These are phyloP conservation scores for Poeciliopsis turneri DNA, from an alignment of 2,797 vertebrate genomes.

Conservation along the genomic window DNA sequence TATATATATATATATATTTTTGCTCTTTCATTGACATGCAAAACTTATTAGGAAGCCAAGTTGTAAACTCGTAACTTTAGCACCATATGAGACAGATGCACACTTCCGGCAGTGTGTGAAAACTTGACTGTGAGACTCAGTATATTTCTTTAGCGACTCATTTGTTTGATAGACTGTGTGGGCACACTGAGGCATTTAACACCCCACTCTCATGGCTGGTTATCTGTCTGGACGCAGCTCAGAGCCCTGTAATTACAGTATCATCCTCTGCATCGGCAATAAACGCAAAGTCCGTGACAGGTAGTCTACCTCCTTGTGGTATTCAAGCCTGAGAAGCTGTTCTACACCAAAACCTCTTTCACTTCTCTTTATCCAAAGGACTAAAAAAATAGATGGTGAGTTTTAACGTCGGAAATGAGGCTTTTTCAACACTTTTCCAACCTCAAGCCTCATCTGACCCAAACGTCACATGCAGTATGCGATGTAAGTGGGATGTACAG, in stretches of 20 bases:
- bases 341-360: neutral
- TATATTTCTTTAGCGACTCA: constrained; percentile 1
- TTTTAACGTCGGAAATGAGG: neutral
- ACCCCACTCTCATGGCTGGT: neutral
- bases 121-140: neutral
- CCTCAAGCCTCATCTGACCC: neutral
- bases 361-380: neutral
- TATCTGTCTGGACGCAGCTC: neutral
- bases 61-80: neutral
- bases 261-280: neutral
- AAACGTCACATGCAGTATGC: too few species aligned
- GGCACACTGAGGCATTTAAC: neutral
- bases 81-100: neutral
- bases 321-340: neutral
- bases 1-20: neutral
- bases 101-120: neutral
- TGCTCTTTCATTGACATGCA: neutral
- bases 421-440: neutral
- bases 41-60: neutral
- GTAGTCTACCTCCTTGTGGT: neutral
- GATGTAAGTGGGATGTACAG: neutral
- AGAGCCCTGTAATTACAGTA: neutral
- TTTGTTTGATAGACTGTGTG: constrained; percentile 5
- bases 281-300: neutral
- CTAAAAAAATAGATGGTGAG: neutral